Evolutionary conservation across 2,888 invertebrate genomes (phyloP), one percentile per base, ranked within the genome.

Genomic region (Aleiodes alternator): DNA sequence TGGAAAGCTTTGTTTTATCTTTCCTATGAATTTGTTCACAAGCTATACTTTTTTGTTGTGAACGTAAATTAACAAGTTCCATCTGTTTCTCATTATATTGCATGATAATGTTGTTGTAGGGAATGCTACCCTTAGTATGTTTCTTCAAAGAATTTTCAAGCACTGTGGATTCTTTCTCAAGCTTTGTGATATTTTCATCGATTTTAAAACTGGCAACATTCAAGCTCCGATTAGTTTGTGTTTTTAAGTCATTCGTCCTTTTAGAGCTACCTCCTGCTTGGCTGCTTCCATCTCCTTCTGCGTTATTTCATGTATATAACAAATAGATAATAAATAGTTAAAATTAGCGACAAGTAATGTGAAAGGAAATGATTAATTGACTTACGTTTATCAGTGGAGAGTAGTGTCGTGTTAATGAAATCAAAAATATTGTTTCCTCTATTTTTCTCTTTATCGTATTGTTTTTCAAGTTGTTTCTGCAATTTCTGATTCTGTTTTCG

Each of bases 121-220:
- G 91, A 72, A 91, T 90, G 3, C 94, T 92, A 55, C 92, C 92
- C 29, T 91, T 90, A 0, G 91, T 86, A 85, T 95, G 93, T 74
- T 94, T 92, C 0, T 90, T 86, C 80, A 96, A 87, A 0, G 94
- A 93, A 83, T 92, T 92, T 83, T 92, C 93, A 0, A 96, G 89
- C 85, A 93, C 93, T 0, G 89, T 82, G 72, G 96, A 92, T 84
- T 95, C 95, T 50, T 90, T 91, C 85, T 95, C 94, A 55, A 94
- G 90, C 84, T 91, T 92, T 70, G 92, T 93, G 59, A 95, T 94
- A 83, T 94, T 93, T 89, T 96, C 95, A 1, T 92, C 92, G 75
- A 95, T 91, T 88, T 94, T 93, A 75, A 95, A 93, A 81, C 93
- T 92, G 82, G 94, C 94, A 51, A 96, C 94, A 85, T 95, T 95